Evolutionary conservation across 2,113 vertebrate species (phyloP), one percentile per base, ranked within the genome.

Genomic region (Tachysurus vachellii): DNA sequence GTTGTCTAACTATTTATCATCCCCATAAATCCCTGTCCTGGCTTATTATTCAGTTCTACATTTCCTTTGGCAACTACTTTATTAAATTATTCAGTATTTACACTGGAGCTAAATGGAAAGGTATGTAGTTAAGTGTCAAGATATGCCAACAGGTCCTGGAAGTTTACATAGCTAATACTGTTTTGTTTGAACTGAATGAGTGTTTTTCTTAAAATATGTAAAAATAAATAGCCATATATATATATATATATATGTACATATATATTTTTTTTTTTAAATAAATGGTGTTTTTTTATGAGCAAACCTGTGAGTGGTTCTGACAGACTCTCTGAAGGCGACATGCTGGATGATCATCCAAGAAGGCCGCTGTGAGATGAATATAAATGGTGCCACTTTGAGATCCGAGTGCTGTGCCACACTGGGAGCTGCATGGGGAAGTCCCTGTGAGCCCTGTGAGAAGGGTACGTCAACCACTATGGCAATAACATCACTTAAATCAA

Each of bases 361-460:
- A 31, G 92, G 91, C 87, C 95, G 93, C 61, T 96, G 95, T 88
- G 96, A 96, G 91, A 94, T 95, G 71, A 96, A 96, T 89, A 94
- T 96, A 86, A 96, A 96, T 13, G 95, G 95, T 64, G 95, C 92
- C 47, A 96, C 95, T 0, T 88, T 96, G 86, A 96, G 95, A 91
- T 96, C 96, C 17, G 94, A 96, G 89, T 96, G 96, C 89, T 96
- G 96, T 90, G 94, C 94, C 82, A 95, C 95, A 1, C 88, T 96
- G 85, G 96, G 96, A 84, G 94, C 94, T 64, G 95, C 95, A 12
- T 96, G 96, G 95, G 96, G 96, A 36, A 96, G 96, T 66, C 96
- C 96, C 2, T 96, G 96, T 90, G 95, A 95, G 79, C 93, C 85
- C 0, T 96, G 95, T 90, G 93, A 95, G 91, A 87, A 91, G 66